phyloP scores from a whole-genome alignment of 2,888 invertebrate genomes.

The Drosophila leonis region DNA sequence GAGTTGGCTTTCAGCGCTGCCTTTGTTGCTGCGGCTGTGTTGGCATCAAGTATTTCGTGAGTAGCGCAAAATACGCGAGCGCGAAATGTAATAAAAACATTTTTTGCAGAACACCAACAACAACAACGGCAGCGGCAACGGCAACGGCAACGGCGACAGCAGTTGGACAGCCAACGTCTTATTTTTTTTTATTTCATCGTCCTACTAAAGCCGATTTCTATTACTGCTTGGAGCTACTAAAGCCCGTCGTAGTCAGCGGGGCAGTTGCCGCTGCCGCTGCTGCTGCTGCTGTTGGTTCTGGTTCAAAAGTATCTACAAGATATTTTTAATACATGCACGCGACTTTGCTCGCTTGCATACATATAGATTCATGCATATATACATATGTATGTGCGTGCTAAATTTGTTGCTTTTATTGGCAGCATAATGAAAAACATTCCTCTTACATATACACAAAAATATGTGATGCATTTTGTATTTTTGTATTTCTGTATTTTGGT shows the following conservation, averaged over 20 bases:
- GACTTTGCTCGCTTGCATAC: constrained; percentile 43
- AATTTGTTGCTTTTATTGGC: constrained; percentile 47
- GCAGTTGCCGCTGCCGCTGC: constrained; percentile 13
- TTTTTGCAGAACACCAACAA: constrained; percentile 66
- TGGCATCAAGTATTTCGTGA: constrained; percentile 78
- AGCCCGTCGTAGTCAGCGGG: constrained; percentile 5
- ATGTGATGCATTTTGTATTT: constrained; percentile 62
- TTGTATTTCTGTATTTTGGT: neutral
- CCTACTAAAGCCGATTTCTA: constrained; percentile 68
- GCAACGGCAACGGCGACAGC: constrained; percentile 4
- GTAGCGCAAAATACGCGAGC: constrained; percentile 79
- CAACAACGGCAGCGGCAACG: neutral
- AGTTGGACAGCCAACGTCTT: constrained; percentile 63
- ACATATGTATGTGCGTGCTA: constrained; percentile 19
- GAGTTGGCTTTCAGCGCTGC: constrained; percentile 49
- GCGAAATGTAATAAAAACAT: constrained; percentile 85
- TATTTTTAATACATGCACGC: constrained; percentile 81
- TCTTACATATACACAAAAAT: constrained; percentile 44
- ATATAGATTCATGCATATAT: constrained; percentile 18
- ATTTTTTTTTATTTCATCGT: constrained; percentile 49
- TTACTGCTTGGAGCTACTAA: constrained; percentile 63
- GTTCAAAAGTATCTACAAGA: constrained; percentile 75
- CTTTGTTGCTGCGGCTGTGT: constrained; percentile 56
- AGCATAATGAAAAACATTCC: constrained; percentile 72
- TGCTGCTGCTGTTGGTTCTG: constrained; percentile 17